These are phyloP conservation scores for Zaprionus bogoriensis DNA, from an alignment of 2,888 invertebrate species.

Conservation along the genomic window DNA sequence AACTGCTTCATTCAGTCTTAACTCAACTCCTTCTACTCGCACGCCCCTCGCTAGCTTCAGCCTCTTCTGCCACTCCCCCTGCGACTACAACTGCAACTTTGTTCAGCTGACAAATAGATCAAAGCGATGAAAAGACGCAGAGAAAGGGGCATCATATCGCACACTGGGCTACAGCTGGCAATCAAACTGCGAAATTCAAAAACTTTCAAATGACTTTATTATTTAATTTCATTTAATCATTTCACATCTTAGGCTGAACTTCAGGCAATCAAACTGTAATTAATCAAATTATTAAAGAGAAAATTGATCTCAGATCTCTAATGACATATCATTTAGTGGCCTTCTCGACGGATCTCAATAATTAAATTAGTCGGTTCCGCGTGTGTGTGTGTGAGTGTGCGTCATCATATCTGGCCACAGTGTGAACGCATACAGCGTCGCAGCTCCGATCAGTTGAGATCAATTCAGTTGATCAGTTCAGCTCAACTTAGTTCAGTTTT, in stretches of 20 bases:
- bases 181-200: background rate
- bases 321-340: constrained; percentile 10
- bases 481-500: constrained; percentile 4
- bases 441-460: constrained; percentile 32
- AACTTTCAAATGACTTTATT: no score
- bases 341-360: background rate
- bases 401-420: constrained; percentile 25
- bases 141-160: constrained; percentile 28
- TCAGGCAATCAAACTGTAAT: constrained; percentile 24
- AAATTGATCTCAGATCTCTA: constrained; percentile 4
- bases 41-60: no score
- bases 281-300: constrained; percentile 22
- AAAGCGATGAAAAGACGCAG: background rate
- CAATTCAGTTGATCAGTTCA: constrained; percentile 13
- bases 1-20: no score
- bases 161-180: constrained; percentile 37
- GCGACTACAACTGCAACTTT: no score
- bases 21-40: no score
- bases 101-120: constrained; percentile 48
- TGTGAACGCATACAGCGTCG: constrained; percentile 8
- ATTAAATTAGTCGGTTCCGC: constrained; percentile 10
- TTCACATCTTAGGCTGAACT: background rate
- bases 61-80: no score
- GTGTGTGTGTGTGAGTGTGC: background rate
- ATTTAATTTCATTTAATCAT: background rate